Base-by-base conservation (phyloP, 2,113 vertebrate genomes). In the Solenodon paradoxus region DNA sequence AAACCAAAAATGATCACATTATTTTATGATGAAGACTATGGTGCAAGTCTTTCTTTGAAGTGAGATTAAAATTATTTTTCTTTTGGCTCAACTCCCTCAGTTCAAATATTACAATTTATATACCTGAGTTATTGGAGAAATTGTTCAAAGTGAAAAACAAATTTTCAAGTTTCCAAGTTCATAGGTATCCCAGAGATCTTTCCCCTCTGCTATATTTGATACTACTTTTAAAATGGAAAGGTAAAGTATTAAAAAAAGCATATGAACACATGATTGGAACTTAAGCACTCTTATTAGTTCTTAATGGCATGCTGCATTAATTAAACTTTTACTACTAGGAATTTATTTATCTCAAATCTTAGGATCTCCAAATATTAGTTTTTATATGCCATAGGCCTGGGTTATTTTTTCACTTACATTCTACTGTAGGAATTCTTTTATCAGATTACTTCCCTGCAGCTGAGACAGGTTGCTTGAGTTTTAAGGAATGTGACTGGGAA, bases 1-100 rank as follows among this genome's bases (percentile, higher is more conserved):
- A 95, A 94, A 94, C 72, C 74, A 72, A 96, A 96, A 97, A 88
- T 92, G 90, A 93, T 83, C 72, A 92, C 47, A 79, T 85, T 95
- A 81, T 88, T 95, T 93, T 85, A 83, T 74, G 61, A 84, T 77
- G 84, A 95, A 92, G 88, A 90, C n/a, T 17, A 69, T 55, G 61
- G 74, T 66, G 55, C 8, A 63, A 55, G 32, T 95, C 74, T 90
- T 95, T 69, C 84, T 95, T 78, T 94, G 49, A 94, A 97, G 59
- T 71, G 47, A 95, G 38, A 96, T 92, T 74, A 85, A 89, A 59
- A 88, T 88, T 90, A 59, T 85, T 89, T 97, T 89, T 88, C 68
- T 87, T 95, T 77, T 97, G 84, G 84, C 12, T 81, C 35, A 51
- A 49, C 5, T 78, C 93, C 66, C 61, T 79, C 38, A 19, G 64